A percentile compares a stretch with the other conserved stretches of the same genome.
Conservation (phyloP, 2,797 vertebrate species). For the Odontamblyopus lacepedii region DNA sequence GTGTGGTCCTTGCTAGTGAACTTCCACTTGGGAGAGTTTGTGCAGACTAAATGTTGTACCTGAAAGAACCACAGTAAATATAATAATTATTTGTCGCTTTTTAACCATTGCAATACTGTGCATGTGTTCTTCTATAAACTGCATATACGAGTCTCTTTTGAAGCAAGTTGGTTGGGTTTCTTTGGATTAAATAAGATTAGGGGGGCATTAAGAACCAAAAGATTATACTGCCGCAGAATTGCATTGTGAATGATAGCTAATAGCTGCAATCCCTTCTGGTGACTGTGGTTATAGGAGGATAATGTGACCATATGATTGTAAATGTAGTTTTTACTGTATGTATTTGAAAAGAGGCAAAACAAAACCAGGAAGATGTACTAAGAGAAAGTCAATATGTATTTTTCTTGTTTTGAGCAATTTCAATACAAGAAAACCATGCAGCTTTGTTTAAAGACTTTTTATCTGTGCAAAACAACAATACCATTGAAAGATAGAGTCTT, state of each 20-base stretch:
- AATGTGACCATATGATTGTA: constrained; percentile 31
- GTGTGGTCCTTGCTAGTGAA: no score
- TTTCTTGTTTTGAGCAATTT: neutral
- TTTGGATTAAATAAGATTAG: constrained; percentile 25
- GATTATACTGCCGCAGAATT: constrained; percentile 7
- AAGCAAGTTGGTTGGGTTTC: neutral
- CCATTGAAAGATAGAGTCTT: neutral
- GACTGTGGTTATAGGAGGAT: constrained; percentile 35
- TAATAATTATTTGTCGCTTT: neutral
- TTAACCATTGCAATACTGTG: neutral
- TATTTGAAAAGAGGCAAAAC: constrained; percentile 4
- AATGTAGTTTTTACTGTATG: constrained; percentile 5
- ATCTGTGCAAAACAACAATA: neutral
- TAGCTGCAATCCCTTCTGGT: constrained; percentile 23
- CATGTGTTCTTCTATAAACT: neutral
- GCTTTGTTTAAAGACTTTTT: neutral
- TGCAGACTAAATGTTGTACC: constrained; percentile 6
- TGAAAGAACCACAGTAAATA: neutral
- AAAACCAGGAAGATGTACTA: neutral
- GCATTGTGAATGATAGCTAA: constrained; percentile 17
- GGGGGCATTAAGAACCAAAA: constrained; percentile 15
- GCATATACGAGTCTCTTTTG: constrained; percentile 11
- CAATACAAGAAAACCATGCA: neutral
- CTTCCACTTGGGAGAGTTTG: constrained; percentile 15
- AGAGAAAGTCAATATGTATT: neutral